Conservation (phyloP, 2,888 invertebrate genomes). For the Drosophila sordidula region DNA sequence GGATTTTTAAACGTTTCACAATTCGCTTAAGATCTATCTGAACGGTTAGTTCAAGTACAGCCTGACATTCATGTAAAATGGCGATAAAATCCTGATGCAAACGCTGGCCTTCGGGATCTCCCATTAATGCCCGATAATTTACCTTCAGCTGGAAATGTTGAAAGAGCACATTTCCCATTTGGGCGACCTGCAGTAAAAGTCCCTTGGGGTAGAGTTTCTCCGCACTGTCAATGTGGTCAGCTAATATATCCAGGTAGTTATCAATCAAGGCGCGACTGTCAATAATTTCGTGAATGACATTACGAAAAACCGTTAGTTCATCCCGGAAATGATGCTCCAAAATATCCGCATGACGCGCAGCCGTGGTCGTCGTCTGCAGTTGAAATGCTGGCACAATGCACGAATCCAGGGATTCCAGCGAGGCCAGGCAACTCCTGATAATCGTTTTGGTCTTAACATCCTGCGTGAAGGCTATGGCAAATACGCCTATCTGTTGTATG, state of each 20-base stretch:
- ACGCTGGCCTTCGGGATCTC: conserved; percentile 50
- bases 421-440: conserved; percentile 83
- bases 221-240: conserved; percentile 52
- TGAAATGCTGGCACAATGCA: conserved; percentile 83
- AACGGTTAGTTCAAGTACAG: conserved; percentile 67
- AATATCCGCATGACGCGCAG: conserved; percentile 68
- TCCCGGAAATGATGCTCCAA: conserved; percentile 82
- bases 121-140: conserved; percentile 61
- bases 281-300: conserved; percentile 81
- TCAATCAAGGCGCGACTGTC: conserved; percentile 81
- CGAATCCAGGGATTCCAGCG: conserved; percentile 82
- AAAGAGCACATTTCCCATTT: conserved; percentile 78
- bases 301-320: conserved; percentile 78
- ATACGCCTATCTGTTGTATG: conserved; percentile 83
- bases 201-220: conserved; percentile 62
- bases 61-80: conserved; percentile 82
- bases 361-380: conserved; percentile 37
- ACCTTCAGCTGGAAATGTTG: conserved; percentile 76
- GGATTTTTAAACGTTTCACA: conserved; percentile 82
- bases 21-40: conserved; percentile 75
- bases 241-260: conserved; percentile 77
- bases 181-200: conserved; percentile 52
- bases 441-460: conserved; percentile 81
- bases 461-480: conserved; percentile 81
- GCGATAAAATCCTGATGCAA: conserved; percentile 72